phyloP scores from a whole-genome alignment of 2,113 vertebrate species.

The Bufo gargarizans region DNA sequence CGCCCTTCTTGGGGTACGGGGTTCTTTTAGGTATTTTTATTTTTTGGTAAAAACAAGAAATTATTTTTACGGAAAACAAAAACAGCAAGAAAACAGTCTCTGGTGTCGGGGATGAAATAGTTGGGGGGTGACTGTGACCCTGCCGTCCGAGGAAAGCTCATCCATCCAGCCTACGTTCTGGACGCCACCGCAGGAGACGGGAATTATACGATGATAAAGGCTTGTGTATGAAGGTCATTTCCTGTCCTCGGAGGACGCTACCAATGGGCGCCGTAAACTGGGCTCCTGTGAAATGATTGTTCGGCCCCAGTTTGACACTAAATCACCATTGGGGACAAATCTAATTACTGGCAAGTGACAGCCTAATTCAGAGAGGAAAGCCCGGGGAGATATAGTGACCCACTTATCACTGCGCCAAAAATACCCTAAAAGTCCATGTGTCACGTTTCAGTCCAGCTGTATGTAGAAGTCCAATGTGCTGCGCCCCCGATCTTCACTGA shows the following conservation, averaged over 20 bases:
- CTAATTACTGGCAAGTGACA: conserved; percentile 15
- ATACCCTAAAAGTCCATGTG: not conserved
- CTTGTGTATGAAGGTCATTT: not conserved
- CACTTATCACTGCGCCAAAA: conserved; percentile 21
- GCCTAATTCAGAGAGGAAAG: not conserved
- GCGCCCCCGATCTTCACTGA: not conserved
- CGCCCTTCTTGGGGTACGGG: too few species aligned
- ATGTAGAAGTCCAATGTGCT: not conserved
- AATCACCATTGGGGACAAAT: conserved; percentile 30
- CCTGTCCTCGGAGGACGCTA: not conserved
- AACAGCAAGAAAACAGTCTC: too few species aligned
- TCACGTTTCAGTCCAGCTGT: not conserved
- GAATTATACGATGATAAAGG: not conserved
- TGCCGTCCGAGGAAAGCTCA: too few species aligned
- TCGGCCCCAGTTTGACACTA: conserved; percentile 4
- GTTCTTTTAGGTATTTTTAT: too few species aligned
- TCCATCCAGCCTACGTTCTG: not conserved
- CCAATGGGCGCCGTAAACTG: not conserved
- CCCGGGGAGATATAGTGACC: conserved; percentile 9
- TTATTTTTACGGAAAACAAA: too few species aligned
- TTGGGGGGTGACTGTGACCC: too few species aligned
- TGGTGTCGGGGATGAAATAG: too few species aligned
- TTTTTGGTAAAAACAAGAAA: too few species aligned
- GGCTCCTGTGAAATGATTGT: not conserved
- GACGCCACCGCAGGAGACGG: not conserved